Evolutionary conservation across 2,797 vertebrate species (phyloP).

Genomic region (Rhynchotus rufescens): DNA sequence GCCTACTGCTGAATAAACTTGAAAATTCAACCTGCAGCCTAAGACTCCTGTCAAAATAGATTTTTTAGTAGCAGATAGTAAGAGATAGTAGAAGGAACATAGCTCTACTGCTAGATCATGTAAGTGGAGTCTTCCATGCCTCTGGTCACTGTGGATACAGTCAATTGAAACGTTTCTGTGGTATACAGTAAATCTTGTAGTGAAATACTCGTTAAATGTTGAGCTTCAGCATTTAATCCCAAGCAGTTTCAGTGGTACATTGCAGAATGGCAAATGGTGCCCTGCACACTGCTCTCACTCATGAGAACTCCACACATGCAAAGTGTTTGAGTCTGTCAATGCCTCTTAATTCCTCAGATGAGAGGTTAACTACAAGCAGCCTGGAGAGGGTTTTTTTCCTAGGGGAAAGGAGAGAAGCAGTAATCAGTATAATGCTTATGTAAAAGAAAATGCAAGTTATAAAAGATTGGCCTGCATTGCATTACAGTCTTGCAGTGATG

Average conservation of each 20-base stretch:
- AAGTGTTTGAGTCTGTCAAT: neutral
- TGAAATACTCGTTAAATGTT: neutral
- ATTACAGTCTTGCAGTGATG: neutral
- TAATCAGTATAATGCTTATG: rapidly evolving
- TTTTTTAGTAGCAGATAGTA: too few species aligned
- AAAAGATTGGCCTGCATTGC: neutral
- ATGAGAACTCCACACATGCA: neutral
- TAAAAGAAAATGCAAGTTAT: neutral
- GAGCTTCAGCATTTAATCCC: neutral
- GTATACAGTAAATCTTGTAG: neutral
- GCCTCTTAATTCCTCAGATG: neutral
- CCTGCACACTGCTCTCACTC: neutral
- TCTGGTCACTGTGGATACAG: neutral
- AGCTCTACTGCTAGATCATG: neutral
- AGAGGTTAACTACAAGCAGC: neutral
- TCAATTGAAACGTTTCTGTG: neutral
- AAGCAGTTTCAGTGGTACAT: neutral
- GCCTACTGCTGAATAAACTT: neutral
- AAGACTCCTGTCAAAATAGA: neutral
- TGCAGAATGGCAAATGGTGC: neutral
- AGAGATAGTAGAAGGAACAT: neutral
- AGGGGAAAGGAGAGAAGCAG: neutral
- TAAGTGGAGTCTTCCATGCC: neutral
- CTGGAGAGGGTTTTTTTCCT: neutral
- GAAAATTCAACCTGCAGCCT: neutral